Percentiles rank a stretch among this genome's conserved stretches.
Evolutionary conservation across 2,797 vertebrate species (phyloP).

Genomic region (Lemur catta): DNA sequence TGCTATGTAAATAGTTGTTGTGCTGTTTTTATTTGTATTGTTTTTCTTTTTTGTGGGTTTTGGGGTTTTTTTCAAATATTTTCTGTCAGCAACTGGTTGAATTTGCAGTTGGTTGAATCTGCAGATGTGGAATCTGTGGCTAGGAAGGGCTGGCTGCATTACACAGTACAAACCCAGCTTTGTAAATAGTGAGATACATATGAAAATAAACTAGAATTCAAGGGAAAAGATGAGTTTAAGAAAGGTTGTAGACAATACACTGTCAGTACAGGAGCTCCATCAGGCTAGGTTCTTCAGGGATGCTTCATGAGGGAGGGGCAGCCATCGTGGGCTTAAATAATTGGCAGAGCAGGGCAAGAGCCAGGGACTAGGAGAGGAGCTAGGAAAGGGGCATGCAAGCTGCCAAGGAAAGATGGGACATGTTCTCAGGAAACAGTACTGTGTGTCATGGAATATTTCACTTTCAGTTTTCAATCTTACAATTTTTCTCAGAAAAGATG

Average conservation of each 20-base stretch:
- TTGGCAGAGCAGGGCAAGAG: not conserved
- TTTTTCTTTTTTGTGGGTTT: not conserved
- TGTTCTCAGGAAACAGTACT: not conserved
- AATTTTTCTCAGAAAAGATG: not conserved
- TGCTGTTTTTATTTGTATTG: not conserved
- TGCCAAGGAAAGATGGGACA: not conserved
- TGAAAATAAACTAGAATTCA: conserved; percentile 25
- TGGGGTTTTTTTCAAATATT: not conserved
- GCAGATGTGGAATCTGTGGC: not conserved
- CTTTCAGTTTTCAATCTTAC: conserved; percentile 17
- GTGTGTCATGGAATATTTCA: not conserved
- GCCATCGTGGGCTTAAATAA: not conserved
- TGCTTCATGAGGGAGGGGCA: not conserved
- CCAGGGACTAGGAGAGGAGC: not conserved
- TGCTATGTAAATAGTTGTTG: not conserved
- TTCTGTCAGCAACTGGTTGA: not conserved
- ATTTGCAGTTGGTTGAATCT: not conserved
- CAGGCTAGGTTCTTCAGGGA: not conserved
- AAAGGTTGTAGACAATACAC: not conserved
- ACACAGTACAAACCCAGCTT: not conserved
- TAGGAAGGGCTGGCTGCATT: not conserved
- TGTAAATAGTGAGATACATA: not conserved
- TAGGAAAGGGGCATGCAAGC: not conserved
- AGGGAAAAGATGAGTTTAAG: not conserved
- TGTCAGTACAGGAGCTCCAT: no score